Evolutionary conservation across 2,113 vertebrate genomes (phyloP), one percentile per base, ranked within the genome.

Genomic region (Oncorhynchus mykiss): DNA sequence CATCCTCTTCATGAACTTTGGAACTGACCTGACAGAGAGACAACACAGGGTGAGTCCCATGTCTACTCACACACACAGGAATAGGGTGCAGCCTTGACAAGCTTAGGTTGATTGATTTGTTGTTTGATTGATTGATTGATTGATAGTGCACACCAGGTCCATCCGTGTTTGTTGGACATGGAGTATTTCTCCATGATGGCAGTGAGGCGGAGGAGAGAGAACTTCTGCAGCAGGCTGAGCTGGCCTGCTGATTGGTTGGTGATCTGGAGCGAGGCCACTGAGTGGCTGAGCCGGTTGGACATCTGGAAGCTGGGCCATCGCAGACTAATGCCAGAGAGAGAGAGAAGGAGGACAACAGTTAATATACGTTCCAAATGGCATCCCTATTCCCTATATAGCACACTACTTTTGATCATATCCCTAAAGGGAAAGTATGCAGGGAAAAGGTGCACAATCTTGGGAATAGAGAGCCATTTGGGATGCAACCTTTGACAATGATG

Each of bases 1-100:
- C 94, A 96, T 96, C 89, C 98, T 94, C 92, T 98, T 99, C 96
- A 99, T 99, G 84, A 99, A 99, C 91, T 97, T 99, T 71, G 98
- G 97, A 76, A 99, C 97, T 39, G 97, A 95, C 97, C 98, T 99
- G 76, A 75, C 88, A 93, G 4, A 70, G 39, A 45, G 39, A 45
- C 39, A 45, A 81, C 39, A 72, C 25, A 54, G 13, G 14, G 1
- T 54, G 14, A 5, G 51, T 54, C 13, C 5, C 51, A 54, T 18
- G 51, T 18, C 51, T 16, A 54, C 14, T 18, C 51, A 18, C 51
- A 16, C 13, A 54, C 51, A 4, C 13, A 16, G 5, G 4, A 27
- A 67, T 22, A 4, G 27, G 13, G 25, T 65, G 11, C 9, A 45
- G 2, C 9, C 9, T 45, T 45, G 39, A 45, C 39, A 45, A 45